Evolutionary conservation across 2,888 invertebrate genomes (phyloP), one percentile per base, ranked within the genome.

Genomic region (Rhorus exstirpatorius): DNA sequence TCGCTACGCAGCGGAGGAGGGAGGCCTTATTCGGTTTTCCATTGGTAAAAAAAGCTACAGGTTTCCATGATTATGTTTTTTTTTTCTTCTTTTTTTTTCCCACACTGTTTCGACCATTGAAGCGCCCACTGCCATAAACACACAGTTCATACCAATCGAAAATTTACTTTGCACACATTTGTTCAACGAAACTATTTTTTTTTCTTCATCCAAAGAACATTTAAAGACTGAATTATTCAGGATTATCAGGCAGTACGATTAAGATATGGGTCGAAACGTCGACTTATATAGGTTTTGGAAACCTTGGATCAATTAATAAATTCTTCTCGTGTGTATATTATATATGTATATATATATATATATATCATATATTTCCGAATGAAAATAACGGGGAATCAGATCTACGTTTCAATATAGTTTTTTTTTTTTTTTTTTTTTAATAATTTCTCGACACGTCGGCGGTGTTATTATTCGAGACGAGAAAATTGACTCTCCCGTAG

Each of bases 1-100:
- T 19, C 53, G 31, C 49, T 12, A 38, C 3, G 24, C 10, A 10
- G 10, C 35, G 35, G 49, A 14, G 31, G 58, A 38, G 35, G 19
- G 19, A 49, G 31, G 58, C 21, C 44, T 51, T 58, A 67, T 75
- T 70, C 35, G 21, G 21, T 31, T 44, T 35, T n/a, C 14, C 21
- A n/a, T 79, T 79, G 49, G 82, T 79, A 79, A 82, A 82, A 82
- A 82, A 79, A 82, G 78, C 82, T 82, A 82, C 82, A 35, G 75
- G 58, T 75, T 82, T 82, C 75, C 79, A 82, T 82, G 82, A 82
- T 82, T 82, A 82, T 82, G 82, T 82, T 21, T 68, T 81, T 68
- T 71, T 49, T 72, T 10, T 70, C 10, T 26, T 10, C 10, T 35
- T 24, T 19, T 55, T 4, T 24, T 0, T 35, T 26, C 58, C 12